Conservation (phyloP, 2,888 invertebrate genomes). For the Gymnocheta viridis region DNA sequence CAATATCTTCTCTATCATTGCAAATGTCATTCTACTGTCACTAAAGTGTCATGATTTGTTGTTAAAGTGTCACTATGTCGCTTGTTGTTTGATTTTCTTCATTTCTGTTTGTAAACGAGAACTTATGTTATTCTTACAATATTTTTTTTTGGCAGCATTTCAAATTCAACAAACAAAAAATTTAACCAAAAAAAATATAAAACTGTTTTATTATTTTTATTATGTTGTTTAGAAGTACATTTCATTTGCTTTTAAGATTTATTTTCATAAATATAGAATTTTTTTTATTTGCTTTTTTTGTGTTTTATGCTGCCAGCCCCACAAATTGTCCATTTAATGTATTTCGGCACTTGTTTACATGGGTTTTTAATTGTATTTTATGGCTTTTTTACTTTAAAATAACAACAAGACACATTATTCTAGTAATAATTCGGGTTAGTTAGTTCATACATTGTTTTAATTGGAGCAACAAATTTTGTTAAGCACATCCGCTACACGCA, state of each 20-base stretch:
- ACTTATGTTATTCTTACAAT: conserved; percentile 34
- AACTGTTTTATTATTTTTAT: neutral
- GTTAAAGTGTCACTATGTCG: conserved; percentile 64
- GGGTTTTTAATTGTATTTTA: conserved; percentile 47
- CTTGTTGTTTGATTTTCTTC: conserved; percentile 21
- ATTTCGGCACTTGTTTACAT: conserved; percentile 64
- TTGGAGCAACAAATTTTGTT: neutral
- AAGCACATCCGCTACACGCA: neutral
- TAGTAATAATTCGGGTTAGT: conserved; percentile 12
- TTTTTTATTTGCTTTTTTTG: neutral
- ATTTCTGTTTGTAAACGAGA: conserved; percentile 19
- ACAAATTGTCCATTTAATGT: conserved; percentile 65
- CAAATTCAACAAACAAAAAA: conserved; percentile 38
- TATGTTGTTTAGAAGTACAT: neutral
- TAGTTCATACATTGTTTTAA: neutral
- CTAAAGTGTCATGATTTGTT: conserved; percentile 66
- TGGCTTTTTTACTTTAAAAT: conserved; percentile 14
- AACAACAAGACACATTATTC: neutral
- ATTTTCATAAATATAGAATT: neutral
- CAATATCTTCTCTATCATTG: conserved; percentile 40
- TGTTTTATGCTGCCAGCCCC: conserved; percentile 20
- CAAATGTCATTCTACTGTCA: conserved; percentile 61
- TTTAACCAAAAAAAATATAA: neutral
- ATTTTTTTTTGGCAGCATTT: conserved; percentile 58
- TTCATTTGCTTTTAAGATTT: neutral